Conservation (phyloP, 1,140 invertebrate genomes). For the Meloidogyne floridensis region DNA sequence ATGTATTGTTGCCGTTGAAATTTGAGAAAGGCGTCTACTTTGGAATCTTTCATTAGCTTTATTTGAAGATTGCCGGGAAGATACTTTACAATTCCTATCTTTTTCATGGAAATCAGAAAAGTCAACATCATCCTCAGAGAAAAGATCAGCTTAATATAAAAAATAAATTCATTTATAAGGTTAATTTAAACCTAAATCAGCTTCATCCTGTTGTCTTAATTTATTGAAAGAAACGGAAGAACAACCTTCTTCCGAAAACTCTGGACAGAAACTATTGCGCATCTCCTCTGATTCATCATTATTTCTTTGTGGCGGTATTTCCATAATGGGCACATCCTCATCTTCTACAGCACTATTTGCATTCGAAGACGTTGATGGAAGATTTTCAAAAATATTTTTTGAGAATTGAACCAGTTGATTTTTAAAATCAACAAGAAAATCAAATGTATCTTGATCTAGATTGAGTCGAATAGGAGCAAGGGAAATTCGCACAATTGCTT, state of each 20-base stretch:
- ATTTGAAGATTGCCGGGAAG: not conserved
- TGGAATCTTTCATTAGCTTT: not conserved
- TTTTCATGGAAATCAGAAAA: conserved; percentile 20
- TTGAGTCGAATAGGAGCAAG: conserved; percentile 54
- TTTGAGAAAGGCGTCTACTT: not conserved
- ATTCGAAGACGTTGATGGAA: not conserved
- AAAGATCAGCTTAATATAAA: conserved; percentile 31
- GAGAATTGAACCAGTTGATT: conserved; percentile 30
- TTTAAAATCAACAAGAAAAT: conserved; percentile 53
- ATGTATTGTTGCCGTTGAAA: not conserved
- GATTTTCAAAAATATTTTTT: conserved; percentile 2
- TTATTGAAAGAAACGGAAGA: not conserved
- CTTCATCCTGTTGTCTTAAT: not conserved
- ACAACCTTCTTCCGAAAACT: not conserved
- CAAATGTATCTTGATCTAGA: conserved; percentile 58
- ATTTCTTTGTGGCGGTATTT: conserved; percentile 18
- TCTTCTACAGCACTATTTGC: not conserved
- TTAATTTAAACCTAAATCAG: not conserved
- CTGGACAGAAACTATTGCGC: not conserved
- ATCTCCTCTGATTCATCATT: not conserved
- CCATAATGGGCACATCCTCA: conserved; percentile 39
- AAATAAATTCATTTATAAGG: not conserved
- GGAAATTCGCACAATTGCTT: conserved; percentile 52
- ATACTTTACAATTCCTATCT: not conserved
- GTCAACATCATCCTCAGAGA: conserved; percentile 41